Evolutionary conservation across 2,888 invertebrate species (phyloP).

Genomic region (Drosophila helvetica): DNA sequence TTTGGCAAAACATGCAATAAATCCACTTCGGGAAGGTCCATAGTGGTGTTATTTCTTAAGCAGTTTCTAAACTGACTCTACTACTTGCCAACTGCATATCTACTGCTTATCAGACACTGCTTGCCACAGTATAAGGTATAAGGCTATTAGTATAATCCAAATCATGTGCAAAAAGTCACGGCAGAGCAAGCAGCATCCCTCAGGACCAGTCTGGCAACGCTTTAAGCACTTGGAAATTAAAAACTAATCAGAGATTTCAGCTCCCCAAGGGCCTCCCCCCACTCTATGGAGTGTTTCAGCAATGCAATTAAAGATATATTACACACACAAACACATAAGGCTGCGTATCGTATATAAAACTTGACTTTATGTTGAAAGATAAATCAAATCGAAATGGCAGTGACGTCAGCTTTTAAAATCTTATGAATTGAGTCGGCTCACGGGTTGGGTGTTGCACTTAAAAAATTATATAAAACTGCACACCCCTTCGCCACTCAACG

Average conservation of each 20-base stretch:
- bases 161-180: constrained; percentile 16
- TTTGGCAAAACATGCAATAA: constrained; percentile 1
- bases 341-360: not conserved
- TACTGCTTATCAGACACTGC: not conserved
- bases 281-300: not conserved
- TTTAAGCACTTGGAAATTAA: constrained; percentile 10
- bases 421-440: constrained; percentile 28
- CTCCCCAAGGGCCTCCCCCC: constrained; percentile 4
- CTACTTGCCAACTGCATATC: not conserved
- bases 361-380: constrained; percentile 18
- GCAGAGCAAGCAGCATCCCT: constrained; percentile 23
- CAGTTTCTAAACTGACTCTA: not conserved
- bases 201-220: constrained; percentile 18
- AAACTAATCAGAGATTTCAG: constrained; percentile 26
- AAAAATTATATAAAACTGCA: not conserved
- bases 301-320: constrained; percentile 12
- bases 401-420: constrained; percentile 34
- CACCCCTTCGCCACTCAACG: constrained; percentile 1
- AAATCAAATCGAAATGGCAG: constrained; percentile 33
- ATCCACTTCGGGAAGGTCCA: too few relatives aligned
- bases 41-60: not conserved
- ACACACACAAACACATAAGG: constrained; percentile 2
- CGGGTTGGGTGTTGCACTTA: not conserved
- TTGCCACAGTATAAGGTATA: too few relatives aligned
- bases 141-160: not conserved